phyloP scores from a whole-genome alignment of 2,888 invertebrate genomes.

The Mystacides longicornis region DNA sequence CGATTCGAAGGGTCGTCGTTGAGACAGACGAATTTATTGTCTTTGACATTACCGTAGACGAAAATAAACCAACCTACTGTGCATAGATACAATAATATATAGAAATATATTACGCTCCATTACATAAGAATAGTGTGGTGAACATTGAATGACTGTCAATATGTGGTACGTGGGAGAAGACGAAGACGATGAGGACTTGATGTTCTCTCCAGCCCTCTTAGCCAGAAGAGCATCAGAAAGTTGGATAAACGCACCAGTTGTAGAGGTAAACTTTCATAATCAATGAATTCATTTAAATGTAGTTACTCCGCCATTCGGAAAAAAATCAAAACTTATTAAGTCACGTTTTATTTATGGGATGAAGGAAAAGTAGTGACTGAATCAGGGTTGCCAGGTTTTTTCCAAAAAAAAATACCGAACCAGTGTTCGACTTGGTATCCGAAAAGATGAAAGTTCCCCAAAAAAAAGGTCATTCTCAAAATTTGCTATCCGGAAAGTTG shows the following conservation, averaged over 20 bases:
- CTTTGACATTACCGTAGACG: neutral
- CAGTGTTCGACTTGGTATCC: too few relatives aligned
- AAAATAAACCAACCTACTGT: neutral
- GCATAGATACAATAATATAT: neutral
- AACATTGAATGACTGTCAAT: conserved; percentile 28
- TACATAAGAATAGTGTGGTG: neutral
- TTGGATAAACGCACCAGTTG: conserved; percentile 83
- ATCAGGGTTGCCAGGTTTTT: too few relatives aligned
- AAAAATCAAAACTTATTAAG: neutral
- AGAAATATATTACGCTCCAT: neutral
- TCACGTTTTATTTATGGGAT: too few relatives aligned
- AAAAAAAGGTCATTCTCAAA: too few relatives aligned
- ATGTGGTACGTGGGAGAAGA: conserved; percentile 77
- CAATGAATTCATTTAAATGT: too few relatives aligned
- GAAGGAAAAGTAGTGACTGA: too few relatives aligned
- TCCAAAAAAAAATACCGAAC: too few relatives aligned
- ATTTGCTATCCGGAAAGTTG: too few relatives aligned
- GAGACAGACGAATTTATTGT: neutral
- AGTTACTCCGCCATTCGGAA: too few relatives aligned
- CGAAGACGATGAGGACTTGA: conserved; percentile 77
- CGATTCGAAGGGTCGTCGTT: neutral
- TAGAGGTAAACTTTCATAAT: conserved; percentile 56
- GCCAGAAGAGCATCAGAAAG: conserved; percentile 82
- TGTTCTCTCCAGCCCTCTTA: conserved; percentile 82
- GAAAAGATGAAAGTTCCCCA: too few relatives aligned